Evolutionary conservation across 2,113 vertebrate species (phyloP), one percentile per base, ranked within the genome.

Genomic region (Tragelaphus scriptus): DNA sequence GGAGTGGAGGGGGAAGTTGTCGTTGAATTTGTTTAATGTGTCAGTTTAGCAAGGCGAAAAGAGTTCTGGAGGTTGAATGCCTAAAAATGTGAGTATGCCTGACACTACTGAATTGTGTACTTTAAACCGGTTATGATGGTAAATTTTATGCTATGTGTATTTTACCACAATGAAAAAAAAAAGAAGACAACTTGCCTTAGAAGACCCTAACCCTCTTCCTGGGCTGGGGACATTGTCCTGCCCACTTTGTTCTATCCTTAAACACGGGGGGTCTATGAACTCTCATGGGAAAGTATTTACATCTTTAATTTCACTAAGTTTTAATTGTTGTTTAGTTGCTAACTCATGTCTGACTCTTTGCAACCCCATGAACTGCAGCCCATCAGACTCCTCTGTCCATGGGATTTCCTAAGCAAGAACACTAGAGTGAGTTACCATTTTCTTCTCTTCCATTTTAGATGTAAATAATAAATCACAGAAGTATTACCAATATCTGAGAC

Each of bases 1-100:
- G 84, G 4, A 25, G 36, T 2, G 3, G 23, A 44, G 55, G 5
- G 1, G 0, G 47, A n/a, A 1, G 13, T 3, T 19, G 28, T 5
- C 15, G 4, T 14, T 89, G 26, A 47, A 21, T 13, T 28, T 4
- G 9, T 3, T 0, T 11, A 6, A 15, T 61, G 7, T 55, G 40
- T 51, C 30, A 1, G 28, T 40, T 77, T 58, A 53, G 16, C 25
- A 4, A n/a, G 12, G 19, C 0, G 2, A 30, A 26, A 56, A 49
- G 55, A 26, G 16, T 23, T 63, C 63, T 61, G 19, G 63, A 58
- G 49, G 3, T 2, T 5, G 4, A 49, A 6, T 4, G 17, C 14
- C 7, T 6, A 8, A 14, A 28, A 5, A 17, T 1, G 17, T 58
- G 32, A 44, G 25, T 19, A 5, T 5, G 2, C 53, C 44, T n/a